Evolutionary conservation across 2,888 invertebrate genomes (phyloP), one percentile per base, ranked within the genome.

Genomic region (Halictus quadricinctus): DNA sequence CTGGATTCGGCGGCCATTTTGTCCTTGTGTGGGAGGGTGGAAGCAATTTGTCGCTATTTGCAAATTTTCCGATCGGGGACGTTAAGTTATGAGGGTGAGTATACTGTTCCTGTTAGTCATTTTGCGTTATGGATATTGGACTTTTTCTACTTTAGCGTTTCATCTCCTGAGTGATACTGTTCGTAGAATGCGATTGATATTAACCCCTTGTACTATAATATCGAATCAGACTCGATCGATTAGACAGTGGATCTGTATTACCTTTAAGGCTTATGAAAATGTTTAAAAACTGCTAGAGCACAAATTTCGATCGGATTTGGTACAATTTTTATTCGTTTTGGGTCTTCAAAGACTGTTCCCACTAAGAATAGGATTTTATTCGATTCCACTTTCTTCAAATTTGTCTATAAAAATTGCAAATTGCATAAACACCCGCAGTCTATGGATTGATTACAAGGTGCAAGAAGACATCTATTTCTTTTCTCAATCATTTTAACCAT

Each of bases 1-100:
- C n/a, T 6, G 41, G 7, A 46, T 46, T 72, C 70, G 25, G 25
- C 43, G n/a, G 41, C 41, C 69, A 69, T 69, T 36, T 69, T 69
- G 69, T 21, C 36, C 29, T 36, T 18, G 21, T 29, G 10, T 18
- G 29, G 21, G 21, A 66, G 36, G 66, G 36, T 36, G 66, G 18
- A 36, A 41, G 70, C 70, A 70, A 70, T 72, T 43, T 72, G 46
- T 72, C 48, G 72, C 72, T 25, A 72, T 72, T 72, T 48, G 48
- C n/a, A 72, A 72, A 72, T 46, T 48, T 64, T 15, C 64, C 25
- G 64, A 29, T 64, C 64, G 64, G 15, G 7, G 21, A 54, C 21
- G 54, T 54, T 54, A 54, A 21, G 54, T 54, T 64, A 25, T 15
- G 64, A 64, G 25, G 25, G 15, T 13, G 2, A 29, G 29, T 64